phyloP scores from a whole-genome alignment of 2,888 invertebrate genomes.

The Amblyteles armatorius region DNA sequence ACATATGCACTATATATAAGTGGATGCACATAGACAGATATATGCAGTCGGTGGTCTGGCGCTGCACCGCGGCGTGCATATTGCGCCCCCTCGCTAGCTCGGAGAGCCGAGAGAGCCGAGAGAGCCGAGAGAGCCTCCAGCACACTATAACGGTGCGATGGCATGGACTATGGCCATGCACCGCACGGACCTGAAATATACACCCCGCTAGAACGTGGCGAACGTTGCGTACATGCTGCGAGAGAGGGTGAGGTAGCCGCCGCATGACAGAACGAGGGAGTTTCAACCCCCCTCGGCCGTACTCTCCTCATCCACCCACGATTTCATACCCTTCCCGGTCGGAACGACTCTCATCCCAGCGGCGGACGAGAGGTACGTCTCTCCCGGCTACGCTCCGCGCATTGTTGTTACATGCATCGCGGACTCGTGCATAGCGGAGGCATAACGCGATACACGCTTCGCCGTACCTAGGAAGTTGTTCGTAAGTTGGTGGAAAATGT shows the following conservation, averaged over 20 bases:
- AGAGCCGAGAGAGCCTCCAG: slow-evolving; percentile 53
- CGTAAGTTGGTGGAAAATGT: slow-evolving; percentile 16
- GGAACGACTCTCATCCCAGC: slow-evolving; percentile 13
- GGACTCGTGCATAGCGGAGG: slow-evolving; percentile 11
- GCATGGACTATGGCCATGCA: slow-evolving; percentile 76
- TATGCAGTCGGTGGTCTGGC: slow-evolving; percentile 64
- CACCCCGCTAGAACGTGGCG: slow-evolving; percentile 74
- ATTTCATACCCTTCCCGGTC: slow-evolving; percentile 41
- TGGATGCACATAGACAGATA: slow-evolving; percentile 38
- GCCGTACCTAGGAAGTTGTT: slow-evolving; percentile 16
- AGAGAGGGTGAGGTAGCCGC: slow-evolving; percentile 44
- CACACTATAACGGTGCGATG: slow-evolving; percentile 47
- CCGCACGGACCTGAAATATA: slow-evolving; percentile 80
- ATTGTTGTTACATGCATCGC: slow-evolving; percentile 26
- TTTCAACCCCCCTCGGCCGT: slow-evolving; percentile 46
- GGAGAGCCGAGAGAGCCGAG: slow-evolving; percentile 27
- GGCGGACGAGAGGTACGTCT: slow-evolving; percentile 26
- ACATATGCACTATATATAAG: slow-evolving; percentile 19
- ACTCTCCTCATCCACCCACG: slow-evolving; percentile 36
- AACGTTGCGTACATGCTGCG: slow-evolving; percentile 65
- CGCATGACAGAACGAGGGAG: slow-evolving; percentile 64
- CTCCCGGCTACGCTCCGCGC: slow-evolving; percentile 1
- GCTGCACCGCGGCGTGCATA: slow-evolving; percentile 77
- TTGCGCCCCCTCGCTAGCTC: slow-evolving; percentile 75
- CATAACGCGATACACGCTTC: slow-evolving; percentile 26